These are phyloP conservation scores for Steromphala cineraria DNA, from an alignment of 2,888 invertebrate species.

Conservation along the genomic window DNA sequence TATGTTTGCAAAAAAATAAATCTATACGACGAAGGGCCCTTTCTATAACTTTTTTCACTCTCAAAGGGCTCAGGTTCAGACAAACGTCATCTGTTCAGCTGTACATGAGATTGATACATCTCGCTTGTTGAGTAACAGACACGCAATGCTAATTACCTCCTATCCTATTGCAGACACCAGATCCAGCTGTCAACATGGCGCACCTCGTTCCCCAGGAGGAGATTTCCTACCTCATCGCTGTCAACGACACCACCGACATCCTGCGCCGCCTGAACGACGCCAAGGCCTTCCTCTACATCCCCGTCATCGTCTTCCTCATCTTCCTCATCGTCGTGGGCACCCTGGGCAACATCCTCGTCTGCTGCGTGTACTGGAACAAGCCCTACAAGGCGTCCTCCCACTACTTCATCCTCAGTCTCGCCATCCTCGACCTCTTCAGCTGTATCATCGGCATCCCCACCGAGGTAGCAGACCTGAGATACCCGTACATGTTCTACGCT, in stretches of 20 bases:
- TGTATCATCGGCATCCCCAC: slow-evolving; percentile 68
- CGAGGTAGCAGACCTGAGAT: slow-evolving; percentile 66
- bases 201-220: background rate
- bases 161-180: background rate
- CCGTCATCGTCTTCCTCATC: slow-evolving; percentile 64
- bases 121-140: too few species aligned
- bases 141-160: too few species aligned
- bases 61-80: too few species aligned
- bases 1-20: too few species aligned
- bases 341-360: slow-evolving; percentile 63
- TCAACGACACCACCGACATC: slow-evolving; percentile 16
- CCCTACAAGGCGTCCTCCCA: slow-evolving; percentile 60
- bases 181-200: background rate
- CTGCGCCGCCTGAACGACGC: slow-evolving; percentile 54
- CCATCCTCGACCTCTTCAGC: slow-evolving; percentile 66
- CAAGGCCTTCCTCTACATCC: slow-evolving; percentile 62
- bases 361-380: slow-evolving; percentile 61
- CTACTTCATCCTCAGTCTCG: slow-evolving; percentile 66
- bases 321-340: slow-evolving; percentile 60
- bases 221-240: slow-evolving; percentile 19
- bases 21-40: too few species aligned
- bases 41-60: too few species aligned
- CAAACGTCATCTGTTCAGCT: too few species aligned
- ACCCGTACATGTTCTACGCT: slow-evolving; percentile 66
- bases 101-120: background rate